Evolutionary conservation across 2,113 vertebrate genomes (phyloP), one percentile per base, ranked within the genome.

Genomic region (Ahaetulla prasina): DNA sequence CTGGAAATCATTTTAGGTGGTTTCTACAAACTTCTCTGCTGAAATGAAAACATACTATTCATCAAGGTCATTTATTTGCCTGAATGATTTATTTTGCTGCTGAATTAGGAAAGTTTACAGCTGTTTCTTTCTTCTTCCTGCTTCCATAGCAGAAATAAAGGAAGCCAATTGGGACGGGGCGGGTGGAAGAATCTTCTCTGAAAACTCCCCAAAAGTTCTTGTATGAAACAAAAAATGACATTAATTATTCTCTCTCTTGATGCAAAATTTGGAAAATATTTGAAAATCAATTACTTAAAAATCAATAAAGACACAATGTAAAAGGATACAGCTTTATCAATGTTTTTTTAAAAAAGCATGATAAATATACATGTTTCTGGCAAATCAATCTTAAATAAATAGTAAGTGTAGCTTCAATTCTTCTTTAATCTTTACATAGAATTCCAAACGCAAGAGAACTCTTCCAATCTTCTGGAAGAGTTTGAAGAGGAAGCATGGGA

Each of bases 61-160:
- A 93, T 93, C 94, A 95, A 94, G 89, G 93, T 93, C 0, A 1
- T 84, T 80, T 43, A 80, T 93, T 57, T 90, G 89, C 92, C 90
- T 92, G 90, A 91, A 94, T 45, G 91, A 94, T 95, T 95, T 87
- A 89, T 94, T 94, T 93, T 95, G 92, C 94, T 93, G 91, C 88
- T 90, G 93, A 90, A 94, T 94, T 1, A 93, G 54, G 85, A 96
- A 92, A 85, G 86, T 92, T 91, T 94, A 92, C 95, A 95, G 94
- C 93, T 94, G 95, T 89, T 91, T 94, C 85, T 93, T 80, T 94
- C 92, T 80, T 85, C 55, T 89, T 89, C 52, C 25, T 91, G 94
- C 90, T 94, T 94, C 91, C 74, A 50, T 11, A 22, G 55, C 93
- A 90, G 90, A 91, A 95, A 91, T 92, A 89, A 91, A 93, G 93